A percentile compares a stretch with the other conserved stretches of the same genome.
phyloP scores from a whole-genome alignment of 2,113 vertebrate species.

The Chloropsis hardwickii region DNA sequence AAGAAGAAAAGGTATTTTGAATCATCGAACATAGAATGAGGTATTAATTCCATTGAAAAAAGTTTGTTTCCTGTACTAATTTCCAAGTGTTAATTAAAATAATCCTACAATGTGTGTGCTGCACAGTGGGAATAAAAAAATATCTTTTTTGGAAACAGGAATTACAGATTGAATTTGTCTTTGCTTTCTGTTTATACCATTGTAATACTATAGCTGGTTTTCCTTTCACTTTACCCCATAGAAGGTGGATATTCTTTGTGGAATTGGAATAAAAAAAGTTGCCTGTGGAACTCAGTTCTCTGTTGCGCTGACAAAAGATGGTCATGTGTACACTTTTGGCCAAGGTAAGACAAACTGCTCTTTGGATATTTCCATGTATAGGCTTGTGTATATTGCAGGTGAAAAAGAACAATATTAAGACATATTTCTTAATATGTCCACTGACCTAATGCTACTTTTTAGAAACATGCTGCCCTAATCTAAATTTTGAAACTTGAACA shows the following conservation, averaged over 20 bases:
- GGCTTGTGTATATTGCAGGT: background rate
- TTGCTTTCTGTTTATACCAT: background rate
- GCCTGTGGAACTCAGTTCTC: conserved; percentile 87
- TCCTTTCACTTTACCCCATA: conserved; percentile 29
- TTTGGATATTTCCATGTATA: background rate
- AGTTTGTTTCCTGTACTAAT: background rate
- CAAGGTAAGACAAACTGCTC: conserved; percentile 71
- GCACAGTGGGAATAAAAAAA: background rate
- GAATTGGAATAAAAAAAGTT: conserved; percentile 84
- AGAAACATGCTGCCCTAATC: background rate
- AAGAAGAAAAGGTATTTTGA: background rate
- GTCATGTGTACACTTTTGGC: conserved; percentile 83
- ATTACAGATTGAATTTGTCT: background rate
- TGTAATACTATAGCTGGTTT: background rate
- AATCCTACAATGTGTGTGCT: background rate
- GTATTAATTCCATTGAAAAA: background rate
- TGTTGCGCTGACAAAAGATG: conserved; percentile 83
- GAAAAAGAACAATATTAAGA: background rate
- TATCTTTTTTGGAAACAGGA: background rate
- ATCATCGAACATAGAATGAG: background rate
- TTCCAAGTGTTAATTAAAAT: background rate
- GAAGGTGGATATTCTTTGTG: conserved; percentile 87
- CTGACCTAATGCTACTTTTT: background rate
- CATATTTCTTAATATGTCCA: background rate
- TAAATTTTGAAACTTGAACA: background rate